Evolutionary conservation across 2,888 invertebrate genomes (phyloP).

Genomic region (Agonopterix heracliana): DNA sequence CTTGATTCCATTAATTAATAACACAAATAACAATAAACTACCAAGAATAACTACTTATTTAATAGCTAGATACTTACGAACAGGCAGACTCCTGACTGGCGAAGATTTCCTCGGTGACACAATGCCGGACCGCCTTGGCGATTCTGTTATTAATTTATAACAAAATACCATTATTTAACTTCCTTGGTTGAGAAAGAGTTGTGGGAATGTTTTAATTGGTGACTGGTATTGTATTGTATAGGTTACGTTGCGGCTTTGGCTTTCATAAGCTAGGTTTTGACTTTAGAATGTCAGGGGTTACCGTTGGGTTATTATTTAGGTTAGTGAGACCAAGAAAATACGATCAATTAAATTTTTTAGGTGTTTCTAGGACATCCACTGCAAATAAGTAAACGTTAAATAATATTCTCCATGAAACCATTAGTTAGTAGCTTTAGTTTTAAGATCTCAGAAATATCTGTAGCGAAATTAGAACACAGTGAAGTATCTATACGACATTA

Average conservation of each 20-base stretch:
- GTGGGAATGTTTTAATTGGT: constrained; percentile 5
- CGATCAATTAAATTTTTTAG: no score
- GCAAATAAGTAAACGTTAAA: no score
- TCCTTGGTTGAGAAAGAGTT: constrained; percentile 15
- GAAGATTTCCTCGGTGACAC: constrained; percentile 46
- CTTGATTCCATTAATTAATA: neutral
- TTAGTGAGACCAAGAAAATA: no score
- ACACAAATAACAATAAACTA: neutral
- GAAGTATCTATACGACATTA: no score
- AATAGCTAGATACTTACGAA: constrained; percentile 23
- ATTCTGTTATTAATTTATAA: constrained; percentile 65
- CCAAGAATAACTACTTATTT: no score
- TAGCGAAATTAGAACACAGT: no score
- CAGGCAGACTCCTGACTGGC: constrained; percentile 12
- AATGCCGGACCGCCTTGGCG: constrained; percentile 39
- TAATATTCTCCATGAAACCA: no score
- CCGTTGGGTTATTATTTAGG: neutral
- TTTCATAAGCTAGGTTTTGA: no score
- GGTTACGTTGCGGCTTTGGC: neutral
- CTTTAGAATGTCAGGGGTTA: no score
- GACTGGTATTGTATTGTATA: neutral
- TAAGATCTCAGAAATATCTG: no score
- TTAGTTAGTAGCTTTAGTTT: no score
- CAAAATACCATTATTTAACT: constrained; percentile 62
- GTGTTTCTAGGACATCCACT: no score